Evolutionary conservation across 2,113 vertebrate species (phyloP), one percentile per base, ranked within the genome.

Genomic region (Neogobius melanostomus): DNA sequence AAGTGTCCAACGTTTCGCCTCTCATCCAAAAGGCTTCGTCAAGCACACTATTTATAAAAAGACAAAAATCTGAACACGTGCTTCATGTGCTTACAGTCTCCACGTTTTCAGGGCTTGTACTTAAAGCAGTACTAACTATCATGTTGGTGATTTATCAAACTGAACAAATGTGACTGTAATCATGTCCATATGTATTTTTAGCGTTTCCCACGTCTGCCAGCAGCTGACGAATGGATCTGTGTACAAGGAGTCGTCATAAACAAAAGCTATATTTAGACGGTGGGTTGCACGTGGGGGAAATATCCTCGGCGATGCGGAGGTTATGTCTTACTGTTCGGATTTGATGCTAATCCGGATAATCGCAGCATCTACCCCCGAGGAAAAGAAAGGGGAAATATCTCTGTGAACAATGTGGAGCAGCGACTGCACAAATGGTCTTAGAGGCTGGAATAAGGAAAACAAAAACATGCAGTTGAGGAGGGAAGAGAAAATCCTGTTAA

Each of bases 261-360:
- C 9, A 57, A 42, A 12, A 0, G 9, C 9, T 11, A 15, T 62
- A 51, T 68, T 52, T 57, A 10, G 6, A 44, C 16, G 21, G 1
- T 6, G 62, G 7, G 49, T 0, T 2, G 42, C 43, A 28, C 8
- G 7, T 5, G 42, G 45, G 46, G 6, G 7, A 8, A 2, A 8
- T 8, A 64, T 64, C 16, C 68, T 8, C 43, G 36, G 56, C 28
- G 51, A 76, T 47, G 3, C 11, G 57, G 36, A 59, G 57, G 16
- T 56, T 53, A 45, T 62, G 65, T 59, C 51, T 59, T 50, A 69
- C 47, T 52, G 54, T 47, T 47, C 64, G 64, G 63, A 73, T 42
- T 72, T 57, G 64, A 69, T 16, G 42, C 66, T 81, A 70, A 72
- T 7, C 14, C 72, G 79, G 49, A 69, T 77, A 80, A 80, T 82